Evolutionary conservation across 2,797 vertebrate genomes (phyloP).

Genomic region (Tamandua tetradactyla): DNA sequence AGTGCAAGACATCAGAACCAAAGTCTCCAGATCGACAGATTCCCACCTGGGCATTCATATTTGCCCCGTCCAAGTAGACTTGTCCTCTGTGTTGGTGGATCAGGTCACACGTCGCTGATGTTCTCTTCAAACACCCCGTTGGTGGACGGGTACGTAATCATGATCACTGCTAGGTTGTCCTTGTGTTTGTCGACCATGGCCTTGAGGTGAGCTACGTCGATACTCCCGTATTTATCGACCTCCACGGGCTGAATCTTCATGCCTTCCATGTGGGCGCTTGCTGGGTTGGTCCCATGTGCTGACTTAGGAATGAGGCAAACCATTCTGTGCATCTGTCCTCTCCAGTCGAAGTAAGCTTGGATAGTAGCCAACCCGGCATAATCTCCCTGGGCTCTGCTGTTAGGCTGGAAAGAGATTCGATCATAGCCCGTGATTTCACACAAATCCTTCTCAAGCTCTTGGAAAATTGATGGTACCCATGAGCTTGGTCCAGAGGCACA

Average conservation of each 20-base stretch:
- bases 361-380: no score
- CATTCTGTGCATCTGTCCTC: conserved; percentile 59
- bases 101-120: conserved; percentile 94
- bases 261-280: conserved; percentile 98
- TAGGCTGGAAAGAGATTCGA: conserved; percentile 97
- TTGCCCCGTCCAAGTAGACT: conserved; percentile 97
- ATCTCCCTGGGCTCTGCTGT: conserved; percentile 83
- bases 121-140: conserved; percentile 98
- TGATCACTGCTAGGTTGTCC: conserved; percentile 95
- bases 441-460: conserved; percentile 95
- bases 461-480: conserved; percentile 97
- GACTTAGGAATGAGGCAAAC: conserved; percentile 99
- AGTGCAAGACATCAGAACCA: conserved; percentile 97
- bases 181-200: conserved; percentile 97
- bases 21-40: conserved; percentile 98
- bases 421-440: conserved; percentile 99
- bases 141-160: conserved; percentile 99
- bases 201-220: conserved; percentile 93
- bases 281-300: conserved; percentile 98
- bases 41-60: conserved; percentile 99
- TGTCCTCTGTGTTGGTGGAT: conserved; percentile 96
- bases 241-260: conserved; percentile 99
- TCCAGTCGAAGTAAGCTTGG: no score
- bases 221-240: conserved; percentile 96
- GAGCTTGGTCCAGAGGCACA: conserved; percentile 95